Percentiles rank a stretch among this genome's conserved stretches.
Conservation (phyloP, 2,113 vertebrate species). For the Oxygymnocypris stewartii region DNA sequence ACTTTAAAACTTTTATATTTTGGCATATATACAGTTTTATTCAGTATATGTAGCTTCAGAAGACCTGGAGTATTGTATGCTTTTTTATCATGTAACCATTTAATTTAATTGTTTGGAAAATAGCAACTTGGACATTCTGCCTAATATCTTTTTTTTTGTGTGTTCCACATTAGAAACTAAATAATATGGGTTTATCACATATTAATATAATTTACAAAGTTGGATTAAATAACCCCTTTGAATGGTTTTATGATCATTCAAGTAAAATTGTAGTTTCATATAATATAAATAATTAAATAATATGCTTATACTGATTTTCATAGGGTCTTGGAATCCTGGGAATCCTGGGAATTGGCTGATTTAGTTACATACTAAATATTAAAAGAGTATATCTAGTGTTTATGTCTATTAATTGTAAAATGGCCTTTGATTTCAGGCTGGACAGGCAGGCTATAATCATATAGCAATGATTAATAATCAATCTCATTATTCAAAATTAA, state of each 20-base stretch:
- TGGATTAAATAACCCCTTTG: too few relatives aligned
- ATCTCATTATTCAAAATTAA: background rate
- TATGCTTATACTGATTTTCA: background rate
- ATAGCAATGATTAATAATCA: background rate
- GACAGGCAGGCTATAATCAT: background rate
- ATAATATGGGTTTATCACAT: background rate
- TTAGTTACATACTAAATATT: background rate
- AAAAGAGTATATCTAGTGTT: background rate
- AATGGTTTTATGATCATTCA: background rate
- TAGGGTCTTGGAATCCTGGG: too few relatives aligned
- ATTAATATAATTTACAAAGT: background rate
- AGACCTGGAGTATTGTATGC: too few relatives aligned
- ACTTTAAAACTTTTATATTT: too few relatives aligned
- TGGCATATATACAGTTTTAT: too few relatives aligned
- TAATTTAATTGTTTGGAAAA: too few relatives aligned
- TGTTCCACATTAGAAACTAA: background rate
- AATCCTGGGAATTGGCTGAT: background rate
- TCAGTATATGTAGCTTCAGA: too few relatives aligned
- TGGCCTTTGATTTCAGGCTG: background rate
- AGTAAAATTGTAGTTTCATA: background rate
- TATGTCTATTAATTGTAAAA: background rate
- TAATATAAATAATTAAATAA: background rate
- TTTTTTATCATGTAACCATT: too few relatives aligned
- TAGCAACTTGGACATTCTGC: too few relatives aligned
- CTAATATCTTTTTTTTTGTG: too few relatives aligned